Base-by-base conservation (phyloP, 2,797 vertebrate species). In the Sebastes kiyomatsui region DNA sequence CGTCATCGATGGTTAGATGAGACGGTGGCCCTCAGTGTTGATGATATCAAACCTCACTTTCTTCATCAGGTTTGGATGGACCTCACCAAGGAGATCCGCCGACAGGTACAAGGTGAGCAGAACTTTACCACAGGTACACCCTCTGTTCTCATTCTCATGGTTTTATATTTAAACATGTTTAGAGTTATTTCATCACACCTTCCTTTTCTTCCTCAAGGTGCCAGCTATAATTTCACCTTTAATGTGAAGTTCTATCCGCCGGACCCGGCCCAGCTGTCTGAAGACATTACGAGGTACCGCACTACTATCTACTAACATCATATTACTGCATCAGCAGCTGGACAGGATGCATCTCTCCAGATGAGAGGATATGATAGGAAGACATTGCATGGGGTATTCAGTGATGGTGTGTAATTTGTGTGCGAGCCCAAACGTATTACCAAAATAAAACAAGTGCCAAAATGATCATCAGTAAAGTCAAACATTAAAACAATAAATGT, bases 161-260 rank as follows among this genome's bases (percentile, higher is more conserved):
- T 55, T 62, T 10, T 66, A 38, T 38, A 38, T 14, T 38, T 3
- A 14, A 25, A 64, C 14, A 18, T 35, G 9, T 65, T 28, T 18
- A 25, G 14, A 62, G 0, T 14, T n/a, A 12, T 67, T 75, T 54
- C 1, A 67, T 78, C n/a, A 18, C n/a, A 4, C 1, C 1, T 5
- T 66, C 1, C 5, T 27, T 60, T 58, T 71, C 5, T 69, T 67
- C 66, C 7, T 94, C 18, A 80, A 99, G 98, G 97, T 82, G 86
- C 93, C 35, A 96, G 95, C 88, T 99, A 97, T 92, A 95, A 97
- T 86, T 99, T 99, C 85, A 99, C 97, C 61, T 99, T 99, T 92
- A 98, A 96, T 82, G 98, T 99, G 83, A 99, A 99, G 68, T 99
- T 99, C 91, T 99, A 99, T 67, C 98, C 98, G 0, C 97, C 98